These are phyloP conservation scores for Pollenia angustigena DNA, from an alignment of 2,888 invertebrate species.

Conservation along the genomic window DNA sequence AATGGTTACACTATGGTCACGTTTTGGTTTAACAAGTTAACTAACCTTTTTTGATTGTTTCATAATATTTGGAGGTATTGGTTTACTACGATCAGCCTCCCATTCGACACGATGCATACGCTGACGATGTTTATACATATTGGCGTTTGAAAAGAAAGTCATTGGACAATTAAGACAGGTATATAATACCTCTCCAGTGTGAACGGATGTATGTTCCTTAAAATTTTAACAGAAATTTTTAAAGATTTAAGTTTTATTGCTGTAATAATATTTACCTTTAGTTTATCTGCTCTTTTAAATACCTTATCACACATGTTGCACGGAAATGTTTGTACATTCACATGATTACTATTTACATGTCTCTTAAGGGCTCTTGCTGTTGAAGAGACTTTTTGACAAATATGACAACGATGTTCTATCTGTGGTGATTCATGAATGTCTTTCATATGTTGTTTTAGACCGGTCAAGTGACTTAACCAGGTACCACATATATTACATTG, in stretches of 20 bases:
- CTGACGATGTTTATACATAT: conserved; percentile 83
- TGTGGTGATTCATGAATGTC: conserved; percentile 80
- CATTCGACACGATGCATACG: conserved; percentile 82
- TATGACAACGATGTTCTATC: conserved; percentile 80
- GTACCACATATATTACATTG: conserved; percentile 82
- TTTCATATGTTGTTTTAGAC: conserved; percentile 82
- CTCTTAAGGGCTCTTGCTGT: conserved; percentile 81
- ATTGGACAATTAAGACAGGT: conserved; percentile 83
- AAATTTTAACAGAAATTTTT: conserved; percentile 16
- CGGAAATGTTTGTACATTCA: conserved; percentile 80
- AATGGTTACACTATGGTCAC: conserved; percentile 77
- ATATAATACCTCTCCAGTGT: conserved; percentile 82
- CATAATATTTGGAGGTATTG: conserved; percentile 81
- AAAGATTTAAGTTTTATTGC: not conserved
- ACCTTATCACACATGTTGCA: conserved; percentile 83
- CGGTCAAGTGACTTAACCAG: conserved; percentile 80
- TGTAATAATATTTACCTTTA: conserved; percentile 76
- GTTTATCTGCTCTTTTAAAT: conserved; percentile 81
- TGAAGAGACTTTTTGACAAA: conserved; percentile 82
- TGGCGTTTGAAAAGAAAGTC: conserved; percentile 83
- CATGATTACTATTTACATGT: conserved; percentile 82
- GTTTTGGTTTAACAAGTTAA: conserved; percentile 63
- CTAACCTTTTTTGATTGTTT: conserved; percentile 76
- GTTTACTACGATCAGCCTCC: conserved; percentile 81
- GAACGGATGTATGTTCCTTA: conserved; percentile 83